Evolutionary conservation across 2,113 vertebrate species (phyloP).

Genomic region (cat (Felis catus)): DNA sequence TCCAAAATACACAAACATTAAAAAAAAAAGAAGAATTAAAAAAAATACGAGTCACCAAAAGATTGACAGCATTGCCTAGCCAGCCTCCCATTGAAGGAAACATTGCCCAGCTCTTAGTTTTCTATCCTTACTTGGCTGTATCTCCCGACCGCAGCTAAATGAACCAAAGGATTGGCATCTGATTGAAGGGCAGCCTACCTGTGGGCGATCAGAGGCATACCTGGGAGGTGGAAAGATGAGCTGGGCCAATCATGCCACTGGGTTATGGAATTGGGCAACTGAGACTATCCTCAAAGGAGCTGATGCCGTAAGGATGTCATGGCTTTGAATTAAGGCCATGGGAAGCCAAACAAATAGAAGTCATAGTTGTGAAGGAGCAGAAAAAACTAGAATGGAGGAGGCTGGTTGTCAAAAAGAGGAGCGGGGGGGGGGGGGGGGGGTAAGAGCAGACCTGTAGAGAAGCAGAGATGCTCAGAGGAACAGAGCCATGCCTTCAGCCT

Average conservation of each 20-base stretch:
- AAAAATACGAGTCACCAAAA: too few species aligned
- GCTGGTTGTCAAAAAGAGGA: background rate
- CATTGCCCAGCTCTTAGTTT: background rate
- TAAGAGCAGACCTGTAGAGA: background rate
- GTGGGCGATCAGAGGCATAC: background rate
- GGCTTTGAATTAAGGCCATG: background rate
- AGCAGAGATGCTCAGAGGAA: background rate
- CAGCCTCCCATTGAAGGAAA: background rate
- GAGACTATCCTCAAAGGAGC: background rate
- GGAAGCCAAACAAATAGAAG: background rate
- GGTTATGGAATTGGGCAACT: background rate
- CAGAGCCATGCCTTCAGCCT: background rate
- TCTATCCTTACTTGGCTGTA: background rate
- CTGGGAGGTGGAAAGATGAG: background rate
- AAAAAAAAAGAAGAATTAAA: too few species aligned
- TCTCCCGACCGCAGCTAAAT: background rate
- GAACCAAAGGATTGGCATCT: background rate
- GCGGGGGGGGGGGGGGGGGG: background rate
- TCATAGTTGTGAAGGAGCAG: background rate
- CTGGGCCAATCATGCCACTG: background rate
- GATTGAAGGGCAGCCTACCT: background rate
- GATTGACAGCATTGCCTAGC: background rate
- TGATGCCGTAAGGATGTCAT: background rate
- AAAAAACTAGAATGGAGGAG: background rate
- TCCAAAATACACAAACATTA: too few species aligned